Evolutionary conservation across 2,797 vertebrate species (phyloP).

Genomic region (Leucoraja ocellata): DNA sequence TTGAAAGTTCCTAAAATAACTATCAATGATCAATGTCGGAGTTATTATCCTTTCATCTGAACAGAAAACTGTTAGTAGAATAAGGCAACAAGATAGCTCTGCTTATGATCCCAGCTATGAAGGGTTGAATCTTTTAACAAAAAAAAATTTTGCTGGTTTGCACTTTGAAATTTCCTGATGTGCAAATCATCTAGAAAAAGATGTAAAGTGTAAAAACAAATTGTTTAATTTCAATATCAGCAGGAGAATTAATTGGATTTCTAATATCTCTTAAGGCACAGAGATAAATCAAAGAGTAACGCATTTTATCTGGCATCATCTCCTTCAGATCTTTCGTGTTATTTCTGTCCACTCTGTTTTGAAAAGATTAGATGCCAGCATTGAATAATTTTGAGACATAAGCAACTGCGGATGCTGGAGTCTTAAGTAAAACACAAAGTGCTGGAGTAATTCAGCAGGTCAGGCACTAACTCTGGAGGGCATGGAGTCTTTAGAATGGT

Average conservation of each 20-base stretch:
- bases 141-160: neutral
- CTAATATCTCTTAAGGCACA: neutral
- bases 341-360: neutral
- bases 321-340: neutral
- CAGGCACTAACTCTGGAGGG: too few species aligned
- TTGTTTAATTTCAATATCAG: neutral
- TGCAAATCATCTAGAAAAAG: neutral
- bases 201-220: neutral
- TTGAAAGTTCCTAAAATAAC: neutral
- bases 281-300: neutral
- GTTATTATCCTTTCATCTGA: neutral
- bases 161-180: neutral
- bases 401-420: too few species aligned
- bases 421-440: too few species aligned
- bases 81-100: too few species aligned
- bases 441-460: too few species aligned
- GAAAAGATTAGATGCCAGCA: neutral
- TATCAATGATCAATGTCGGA: neutral
- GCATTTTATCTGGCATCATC: neutral
- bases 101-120: neutral
- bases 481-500: too few species aligned
- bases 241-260: slow-evolving; percentile 8
- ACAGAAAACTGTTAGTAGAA: neutral
- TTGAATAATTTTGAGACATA: neutral
- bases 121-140: neutral